Percentiles rank a stretch among this genome's conserved stretches.
phyloP scores from a whole-genome alignment of 2,888 invertebrate genomes.

The Portevinia maculata region DNA sequence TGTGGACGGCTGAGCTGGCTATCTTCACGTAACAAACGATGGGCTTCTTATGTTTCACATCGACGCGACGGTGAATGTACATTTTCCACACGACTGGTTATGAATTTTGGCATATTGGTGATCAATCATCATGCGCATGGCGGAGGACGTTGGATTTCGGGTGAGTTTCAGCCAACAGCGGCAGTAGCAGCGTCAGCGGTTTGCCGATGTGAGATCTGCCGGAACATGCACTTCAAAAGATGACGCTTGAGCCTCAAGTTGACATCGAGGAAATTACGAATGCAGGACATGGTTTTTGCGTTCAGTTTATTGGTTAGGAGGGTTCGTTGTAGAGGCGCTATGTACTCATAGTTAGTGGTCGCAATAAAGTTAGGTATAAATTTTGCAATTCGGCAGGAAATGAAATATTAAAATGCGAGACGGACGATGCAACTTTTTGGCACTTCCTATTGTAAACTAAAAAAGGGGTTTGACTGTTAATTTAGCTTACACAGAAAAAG shows the following conservation, averaged over 20 bases:
- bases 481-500: too few relatives aligned
- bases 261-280: slow-evolving; percentile 67
- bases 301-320: slow-evolving; percentile 4
- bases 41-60: slow-evolving; percentile 26
- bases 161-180: slow-evolving; percentile 9
- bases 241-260: slow-evolving; percentile 47
- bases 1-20: neutral
- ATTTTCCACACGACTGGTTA: slow-evolving; percentile 64
- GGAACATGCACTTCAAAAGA: slow-evolving; percentile 43
- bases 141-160: slow-evolving; percentile 65
- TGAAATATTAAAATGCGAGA: slow-evolving; percentile 55
- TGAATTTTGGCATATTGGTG: slow-evolving; percentile 64
- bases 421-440: slow-evolving; percentile 40
- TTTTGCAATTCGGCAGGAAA: slow-evolving; percentile 48
- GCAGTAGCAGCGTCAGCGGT: slow-evolving; percentile 7
- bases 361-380: slow-evolving; percentile 25
- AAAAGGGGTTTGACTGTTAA: neutral
- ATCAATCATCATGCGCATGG: slow-evolving; percentile 69
- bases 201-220: slow-evolving; percentile 30
- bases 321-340: neutral
- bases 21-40: slow-evolving; percentile 32
- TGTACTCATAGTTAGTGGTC: slow-evolving; percentile 9
- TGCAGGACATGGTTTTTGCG: slow-evolving; percentile 51
- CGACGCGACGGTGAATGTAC: slow-evolving; percentile 37
- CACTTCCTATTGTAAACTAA: slow-evolving; percentile 13